Evolutionary conservation across 2,797 vertebrate species (phyloP).

Genomic region (Oophaga sylvatica): DNA sequence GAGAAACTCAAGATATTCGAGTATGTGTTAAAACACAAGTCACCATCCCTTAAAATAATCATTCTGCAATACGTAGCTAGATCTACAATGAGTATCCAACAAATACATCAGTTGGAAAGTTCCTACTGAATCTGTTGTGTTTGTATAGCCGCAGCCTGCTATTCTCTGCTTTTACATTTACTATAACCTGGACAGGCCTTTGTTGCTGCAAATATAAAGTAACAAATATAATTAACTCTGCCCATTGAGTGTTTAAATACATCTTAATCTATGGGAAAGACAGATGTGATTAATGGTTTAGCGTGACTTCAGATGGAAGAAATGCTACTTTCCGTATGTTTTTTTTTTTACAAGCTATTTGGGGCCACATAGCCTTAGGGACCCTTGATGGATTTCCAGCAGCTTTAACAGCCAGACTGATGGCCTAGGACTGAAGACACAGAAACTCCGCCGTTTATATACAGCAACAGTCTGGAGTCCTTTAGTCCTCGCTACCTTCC

Average conservation of each 20-base stretch:
- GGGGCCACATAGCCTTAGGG: slow-evolving; percentile 30
- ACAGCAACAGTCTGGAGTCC: neutral
- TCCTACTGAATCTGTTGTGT: neutral
- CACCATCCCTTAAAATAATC: neutral
- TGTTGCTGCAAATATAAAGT: slow-evolving; percentile 15
- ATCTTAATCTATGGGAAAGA: slow-evolving; percentile 26
- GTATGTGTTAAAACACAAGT: too few relatives aligned
- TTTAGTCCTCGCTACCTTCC: neutral
- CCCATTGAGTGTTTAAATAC: slow-evolving; percentile 12
- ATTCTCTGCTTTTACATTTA: slow-evolving; percentile 7
- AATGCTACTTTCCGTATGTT: slow-evolving; percentile 22
- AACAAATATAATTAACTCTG: slow-evolving; percentile 3
- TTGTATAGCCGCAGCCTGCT: neutral
- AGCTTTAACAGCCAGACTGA: slow-evolving; percentile 5
- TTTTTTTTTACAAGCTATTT: slow-evolving; percentile 21
- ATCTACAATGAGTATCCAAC: neutral
- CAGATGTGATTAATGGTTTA: slow-evolving; percentile 24
- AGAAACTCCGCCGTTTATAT: neutral
- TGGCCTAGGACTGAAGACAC: neutral
- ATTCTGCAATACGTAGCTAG: neutral
- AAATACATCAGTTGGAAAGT: neutral
- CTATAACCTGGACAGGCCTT: neutral
- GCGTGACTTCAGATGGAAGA: slow-evolving; percentile 31
- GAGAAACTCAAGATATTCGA: too few relatives aligned
- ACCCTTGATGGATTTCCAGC: slow-evolving; percentile 6